Conservation (phyloP, 2,888 invertebrate species). For the Meta bourneti region DNA sequence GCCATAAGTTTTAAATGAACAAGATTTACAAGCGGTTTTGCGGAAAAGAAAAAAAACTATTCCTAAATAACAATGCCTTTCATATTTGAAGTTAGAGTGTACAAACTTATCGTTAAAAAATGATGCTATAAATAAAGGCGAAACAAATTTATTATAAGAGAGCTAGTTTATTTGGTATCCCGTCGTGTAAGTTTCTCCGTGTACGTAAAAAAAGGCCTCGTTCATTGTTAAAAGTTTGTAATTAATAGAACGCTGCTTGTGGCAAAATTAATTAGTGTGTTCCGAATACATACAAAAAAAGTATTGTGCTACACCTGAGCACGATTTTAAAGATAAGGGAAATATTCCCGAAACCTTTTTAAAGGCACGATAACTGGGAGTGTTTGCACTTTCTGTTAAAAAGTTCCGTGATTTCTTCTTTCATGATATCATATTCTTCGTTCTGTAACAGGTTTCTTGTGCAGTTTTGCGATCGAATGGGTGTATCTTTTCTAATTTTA, state of each 20-base stretch:
- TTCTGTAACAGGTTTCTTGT: no score
- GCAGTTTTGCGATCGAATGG: no score
- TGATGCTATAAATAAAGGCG: not conserved
- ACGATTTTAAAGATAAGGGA: not conserved
- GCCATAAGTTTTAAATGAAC: not conserved
- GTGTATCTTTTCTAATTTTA: no score
- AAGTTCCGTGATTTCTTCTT: not conserved
- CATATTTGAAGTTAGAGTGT: not conserved
- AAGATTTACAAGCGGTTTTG: not conserved
- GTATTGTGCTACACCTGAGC: not conserved
- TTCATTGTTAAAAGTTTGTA: not conserved
- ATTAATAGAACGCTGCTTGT: conserved; percentile 25
- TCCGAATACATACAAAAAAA: not conserved
- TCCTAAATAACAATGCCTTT: not conserved
- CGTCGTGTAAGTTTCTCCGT: not conserved
- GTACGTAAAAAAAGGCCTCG: not conserved
- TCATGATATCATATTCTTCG: not conserved
- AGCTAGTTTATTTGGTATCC: not conserved
- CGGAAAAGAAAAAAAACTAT: not conserved
- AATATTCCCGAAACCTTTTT: not conserved
- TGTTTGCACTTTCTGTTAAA: not conserved
- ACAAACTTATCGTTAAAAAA: not conserved
- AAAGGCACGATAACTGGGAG: not conserved
- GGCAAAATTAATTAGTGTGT: conserved; percentile 35
- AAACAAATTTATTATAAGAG: conserved; percentile 11